Evolutionary conservation across 1,140 invertebrate species (phyloP).

Genomic region (Ceratosolen fusciceps): DNA sequence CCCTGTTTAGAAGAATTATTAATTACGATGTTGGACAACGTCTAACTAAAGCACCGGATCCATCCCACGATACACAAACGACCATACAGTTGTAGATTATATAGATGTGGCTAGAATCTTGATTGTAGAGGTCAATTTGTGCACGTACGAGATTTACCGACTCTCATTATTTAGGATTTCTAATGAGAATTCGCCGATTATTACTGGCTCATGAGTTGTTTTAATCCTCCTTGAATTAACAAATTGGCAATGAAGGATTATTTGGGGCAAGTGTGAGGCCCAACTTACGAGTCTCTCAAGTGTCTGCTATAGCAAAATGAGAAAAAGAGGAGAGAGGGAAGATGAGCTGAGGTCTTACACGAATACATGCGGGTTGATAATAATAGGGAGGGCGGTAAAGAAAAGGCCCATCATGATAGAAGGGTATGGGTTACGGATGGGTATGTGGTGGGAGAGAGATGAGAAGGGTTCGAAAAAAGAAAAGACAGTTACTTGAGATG

Average conservation of each 20-base stretch:
- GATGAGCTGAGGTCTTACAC: neutral
- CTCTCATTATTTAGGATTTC: too few relatives aligned
- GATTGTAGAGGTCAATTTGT: too few relatives aligned
- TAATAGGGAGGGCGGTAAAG: neutral
- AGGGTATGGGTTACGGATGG: neutral
- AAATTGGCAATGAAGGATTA: slow-evolving; percentile 63
- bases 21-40: neutral
- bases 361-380: neutral
- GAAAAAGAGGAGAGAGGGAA: neutral
- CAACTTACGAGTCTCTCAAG: slow-evolving; percentile 41
- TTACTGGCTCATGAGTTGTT: slow-evolving; percentile 67
- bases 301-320: neutral
- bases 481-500: neutral
- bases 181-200: slow-evolving; percentile 60
- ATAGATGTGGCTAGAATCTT: too few relatives aligned
- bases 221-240: slow-evolving; percentile 67
- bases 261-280: slow-evolving; percentile 51
- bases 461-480: neutral
- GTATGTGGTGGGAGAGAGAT: neutral
- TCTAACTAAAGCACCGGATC: neutral
- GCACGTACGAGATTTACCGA: neutral
- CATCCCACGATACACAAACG: too few relatives aligned
- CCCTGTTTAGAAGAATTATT: neutral
- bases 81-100: too few relatives aligned
- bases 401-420: neutral